Percentiles rank a stretch among this genome's conserved stretches.
phyloP scores from a whole-genome alignment of 2,113 vertebrate genomes.

The Lonchura striata region DNA sequence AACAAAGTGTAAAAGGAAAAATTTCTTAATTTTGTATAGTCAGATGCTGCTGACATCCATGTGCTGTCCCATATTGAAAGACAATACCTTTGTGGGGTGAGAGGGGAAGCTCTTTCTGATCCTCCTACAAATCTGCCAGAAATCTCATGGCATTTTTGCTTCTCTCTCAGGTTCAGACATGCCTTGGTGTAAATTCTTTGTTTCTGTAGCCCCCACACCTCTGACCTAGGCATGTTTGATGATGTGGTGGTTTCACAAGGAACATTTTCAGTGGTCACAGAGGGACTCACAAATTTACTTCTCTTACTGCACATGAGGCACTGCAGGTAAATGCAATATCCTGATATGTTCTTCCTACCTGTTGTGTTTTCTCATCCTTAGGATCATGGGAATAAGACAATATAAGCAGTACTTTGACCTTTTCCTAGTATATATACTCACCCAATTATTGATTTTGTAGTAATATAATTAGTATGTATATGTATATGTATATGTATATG shows the following conservation, averaged over 20 bases:
- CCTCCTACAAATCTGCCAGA: background rate
- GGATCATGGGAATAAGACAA: background rate
- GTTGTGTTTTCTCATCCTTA: background rate
- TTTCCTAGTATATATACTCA: background rate
- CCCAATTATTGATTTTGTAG: background rate
- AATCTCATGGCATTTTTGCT: background rate
- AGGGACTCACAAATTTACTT: background rate
- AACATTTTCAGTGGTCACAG: background rate
- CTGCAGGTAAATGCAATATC: background rate
- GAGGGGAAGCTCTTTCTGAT: background rate
- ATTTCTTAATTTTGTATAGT: background rate
- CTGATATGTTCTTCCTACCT: background rate
- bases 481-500: background rate
- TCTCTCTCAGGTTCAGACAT: rapidly evolving
- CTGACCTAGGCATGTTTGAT: background rate
- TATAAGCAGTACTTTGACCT: background rate
- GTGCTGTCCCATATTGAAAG: background rate
- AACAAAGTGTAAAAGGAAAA: background rate
- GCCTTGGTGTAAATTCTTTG: background rate
- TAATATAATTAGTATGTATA: background rate
- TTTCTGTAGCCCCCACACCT: background rate
- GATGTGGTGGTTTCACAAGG: background rate
- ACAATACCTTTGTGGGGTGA: rapidly evolving
- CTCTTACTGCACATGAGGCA: background rate
- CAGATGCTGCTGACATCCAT: background rate